Conservation (phyloP, 2,113 vertebrate species). For the Antigone vipio region DNA sequence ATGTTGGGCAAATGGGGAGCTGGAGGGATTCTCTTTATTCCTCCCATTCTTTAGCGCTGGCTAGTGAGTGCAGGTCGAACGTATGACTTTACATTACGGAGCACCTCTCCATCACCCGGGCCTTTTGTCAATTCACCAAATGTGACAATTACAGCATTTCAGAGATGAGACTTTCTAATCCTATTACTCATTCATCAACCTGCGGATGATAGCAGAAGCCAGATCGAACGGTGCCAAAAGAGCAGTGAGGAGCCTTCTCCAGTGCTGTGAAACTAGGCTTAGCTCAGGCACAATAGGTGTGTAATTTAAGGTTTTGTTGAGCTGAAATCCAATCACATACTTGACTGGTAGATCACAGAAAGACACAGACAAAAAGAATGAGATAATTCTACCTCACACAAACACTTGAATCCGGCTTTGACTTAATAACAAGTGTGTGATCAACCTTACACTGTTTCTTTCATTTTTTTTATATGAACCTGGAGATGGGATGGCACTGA, state of each 20-base stretch:
- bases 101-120: conserved; percentile 67
- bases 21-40: conserved; percentile 35
- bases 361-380: conserved; percentile 84
- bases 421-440: conserved; percentile 77
- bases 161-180: conserved; percentile 87
- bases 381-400: conserved; percentile 89
- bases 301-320: conserved; percentile 99
- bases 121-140: conserved; percentile 78
- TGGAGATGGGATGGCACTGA: neutral
- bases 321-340: conserved; percentile 99
- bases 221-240: conserved; percentile 82
- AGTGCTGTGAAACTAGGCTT: conserved; percentile 88
- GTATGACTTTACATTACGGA: conserved; percentile 47
- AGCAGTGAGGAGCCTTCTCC: conserved; percentile 81
- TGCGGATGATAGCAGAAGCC: conserved; percentile 80
- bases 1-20: neutral
- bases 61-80: conserved; percentile 48
- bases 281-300: conserved; percentile 95
- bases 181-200: conserved; percentile 91
- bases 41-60: conserved; percentile 48
- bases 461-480: conserved; percentile 21
- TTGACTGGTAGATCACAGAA: conserved; percentile 97
- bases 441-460: conserved; percentile 70
- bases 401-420: conserved; percentile 75
- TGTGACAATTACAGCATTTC: conserved; percentile 81